Evolutionary conservation across 2,888 invertebrate genomes (phyloP).

Genomic region (Mimumesa dahlbomi): DNA sequence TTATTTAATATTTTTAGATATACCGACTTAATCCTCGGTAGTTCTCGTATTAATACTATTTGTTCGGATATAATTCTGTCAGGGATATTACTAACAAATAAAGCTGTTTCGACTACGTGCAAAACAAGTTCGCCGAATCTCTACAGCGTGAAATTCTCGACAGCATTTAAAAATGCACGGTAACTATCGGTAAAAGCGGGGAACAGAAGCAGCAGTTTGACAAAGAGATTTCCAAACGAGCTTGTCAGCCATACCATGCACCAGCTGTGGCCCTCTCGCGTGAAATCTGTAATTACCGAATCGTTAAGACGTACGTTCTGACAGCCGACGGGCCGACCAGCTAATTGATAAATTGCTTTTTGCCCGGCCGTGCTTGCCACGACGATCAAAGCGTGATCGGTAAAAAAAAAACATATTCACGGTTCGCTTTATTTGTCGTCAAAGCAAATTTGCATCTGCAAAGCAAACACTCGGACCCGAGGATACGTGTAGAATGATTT

Average conservation of each 20-base stretch:
- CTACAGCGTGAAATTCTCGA: conserved; percentile 24
- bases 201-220: conserved; percentile 25
- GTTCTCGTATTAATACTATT: too few relatives aligned
- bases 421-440: conserved; percentile 10
- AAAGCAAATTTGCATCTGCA: not conserved
- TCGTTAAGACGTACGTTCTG: conserved; percentile 57
- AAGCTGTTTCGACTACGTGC: too few relatives aligned
- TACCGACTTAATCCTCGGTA: too few relatives aligned
- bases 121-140: conserved; percentile 3
- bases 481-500: too few relatives aligned
- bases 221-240: conserved; percentile 50
- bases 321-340: conserved; percentile 52
- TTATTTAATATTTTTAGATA: too few relatives aligned
- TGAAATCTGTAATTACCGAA: conserved; percentile 67
- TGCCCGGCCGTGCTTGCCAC: conserved; percentile 23
- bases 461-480: too few relatives aligned
- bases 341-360: conserved; percentile 64
- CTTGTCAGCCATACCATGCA: conserved; percentile 53
- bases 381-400: conserved; percentile 43
- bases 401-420: conserved; percentile 33
- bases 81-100: too few relatives aligned
- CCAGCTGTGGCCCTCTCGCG: conserved; percentile 57
- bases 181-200: conserved; percentile 13
- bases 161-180: conserved; percentile 15
- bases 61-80: too few relatives aligned